Evolutionary conservation across 2,888 invertebrate genomes (phyloP), one percentile per base, ranked within the genome.

Genomic region (Sabatieria punctata): DNA sequence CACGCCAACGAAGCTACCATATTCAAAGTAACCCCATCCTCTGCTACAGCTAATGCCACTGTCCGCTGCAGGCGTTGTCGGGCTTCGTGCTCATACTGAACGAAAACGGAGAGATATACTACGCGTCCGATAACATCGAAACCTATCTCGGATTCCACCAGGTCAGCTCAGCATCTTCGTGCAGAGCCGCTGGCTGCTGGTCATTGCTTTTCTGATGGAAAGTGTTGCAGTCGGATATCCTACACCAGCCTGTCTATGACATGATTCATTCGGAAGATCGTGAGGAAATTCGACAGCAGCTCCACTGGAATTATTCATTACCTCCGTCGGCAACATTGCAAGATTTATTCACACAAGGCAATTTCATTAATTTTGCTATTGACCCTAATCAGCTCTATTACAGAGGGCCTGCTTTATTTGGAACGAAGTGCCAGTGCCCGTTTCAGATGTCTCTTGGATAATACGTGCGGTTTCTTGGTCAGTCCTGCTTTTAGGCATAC

Each of bases 91-190:
- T 97, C 77, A 91, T 97, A 66, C 77, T 99, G 55, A 93, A 91
- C 57, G 93, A 95, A 68, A 54, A 60, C 42, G 95, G 95, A 52
- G 97, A 97, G 71, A 93, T 99, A 43, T 97, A 97, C 77, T 97
- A 93, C 74, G 93, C 93, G 49, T 93, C 95, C 53, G 86, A 95
- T 75, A 93, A 91, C 71, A 95, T 99, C 69, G 97, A 97, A 75
- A 91, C 86, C 70, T 99, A 93, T 74, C 77, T 97, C 65, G 97
- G 97, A 70, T 97, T 99, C 76, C 95, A 97, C 76, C 97, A 97
- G 82, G 95, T 95, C 74, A 74, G 74, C 51, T 25, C 24, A 8
- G 8, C 8, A 30, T 11, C 30, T 8, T 15, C 15, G 30, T 15
- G 8, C 15, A 11, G 8, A 30, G 8, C 30, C 8, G 30, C 30